A percentile compares a stretch with the other conserved stretches of the same genome.
Conservation (phyloP, 1,140 invertebrate genomes). For the Camponotus pennsylvanicus region DNA sequence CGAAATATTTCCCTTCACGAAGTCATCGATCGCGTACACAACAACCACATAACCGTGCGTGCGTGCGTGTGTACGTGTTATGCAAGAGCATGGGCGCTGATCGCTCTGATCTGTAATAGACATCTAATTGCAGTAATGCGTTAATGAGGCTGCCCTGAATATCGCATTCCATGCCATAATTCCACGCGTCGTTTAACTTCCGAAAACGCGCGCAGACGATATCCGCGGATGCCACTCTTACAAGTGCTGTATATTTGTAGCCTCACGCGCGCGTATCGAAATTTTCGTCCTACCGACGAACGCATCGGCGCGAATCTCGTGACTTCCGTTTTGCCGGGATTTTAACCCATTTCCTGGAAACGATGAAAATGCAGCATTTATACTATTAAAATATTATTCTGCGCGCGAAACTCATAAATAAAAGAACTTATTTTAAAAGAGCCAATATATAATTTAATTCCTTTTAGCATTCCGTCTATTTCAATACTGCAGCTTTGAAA, state of each 20-base stretch:
- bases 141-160: conserved; percentile 67
- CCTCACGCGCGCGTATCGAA: neutral
- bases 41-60: neutral
- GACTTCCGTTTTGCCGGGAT: neutral
- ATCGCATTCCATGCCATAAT: conserved; percentile 69
- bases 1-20: conserved; percentile 53
- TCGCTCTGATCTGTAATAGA: conserved; percentile 70
- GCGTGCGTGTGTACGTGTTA: neutral
- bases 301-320: neutral
- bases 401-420: neutral
- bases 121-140: conserved; percentile 74
- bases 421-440: neutral
- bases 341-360: neutral
- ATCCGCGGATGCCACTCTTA: conserved; percentile 45
- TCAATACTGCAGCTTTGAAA: neutral
- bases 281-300: neutral
- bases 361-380: neutral
- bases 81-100: conserved; percentile 15
- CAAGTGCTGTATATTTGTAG: neutral
- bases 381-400: neutral
- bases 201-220: conserved; percentile 61
- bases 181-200: conserved; percentile 69
- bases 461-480: neutral
- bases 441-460: neutral
- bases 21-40: conserved; percentile 49